Evolutionary conservation across 2,888 invertebrate species (phyloP).

Genomic region (Ormyrus pomaceus): DNA sequence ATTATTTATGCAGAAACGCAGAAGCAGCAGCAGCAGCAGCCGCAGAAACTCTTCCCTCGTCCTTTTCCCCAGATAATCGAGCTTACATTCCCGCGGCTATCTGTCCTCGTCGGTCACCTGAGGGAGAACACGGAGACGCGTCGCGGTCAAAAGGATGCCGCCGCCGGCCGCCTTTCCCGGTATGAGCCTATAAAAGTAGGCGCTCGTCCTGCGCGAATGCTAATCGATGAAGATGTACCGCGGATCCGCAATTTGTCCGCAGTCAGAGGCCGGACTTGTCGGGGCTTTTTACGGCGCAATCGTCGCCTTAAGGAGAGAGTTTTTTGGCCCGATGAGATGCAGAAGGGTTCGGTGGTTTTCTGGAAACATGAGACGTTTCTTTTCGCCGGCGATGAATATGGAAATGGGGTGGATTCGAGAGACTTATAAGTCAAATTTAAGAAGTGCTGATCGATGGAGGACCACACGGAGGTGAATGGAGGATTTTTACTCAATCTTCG

Average conservation of each 20-base stretch:
- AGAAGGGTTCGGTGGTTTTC: constrained; percentile 22
- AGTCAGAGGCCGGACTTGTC: background rate
- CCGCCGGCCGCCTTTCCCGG: constrained; percentile 5
- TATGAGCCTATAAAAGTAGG: background rate
- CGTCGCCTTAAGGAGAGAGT: constrained; percentile 24
- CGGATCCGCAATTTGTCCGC: constrained; percentile 47
- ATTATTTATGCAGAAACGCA: too few relatives aligned
- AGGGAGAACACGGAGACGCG: background rate
- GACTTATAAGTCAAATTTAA: constrained; percentile 9
- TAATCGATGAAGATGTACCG: constrained; percentile 54
- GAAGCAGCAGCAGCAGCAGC: too few relatives aligned
- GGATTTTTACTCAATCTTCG: too few relatives aligned
- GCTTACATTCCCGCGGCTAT: constrained; percentile 4
- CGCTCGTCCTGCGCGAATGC: constrained; percentile 27
- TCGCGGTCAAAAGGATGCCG: constrained; percentile 24
- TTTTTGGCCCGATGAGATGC: background rate
- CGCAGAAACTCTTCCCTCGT: background rate
- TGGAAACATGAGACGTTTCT: background rate
- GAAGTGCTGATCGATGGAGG: background rate
- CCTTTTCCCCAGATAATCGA: constrained; percentile 26
- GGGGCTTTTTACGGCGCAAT: background rate
- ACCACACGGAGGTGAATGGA: background rate
- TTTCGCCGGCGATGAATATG: constrained; percentile 13
- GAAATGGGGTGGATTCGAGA: background rate
- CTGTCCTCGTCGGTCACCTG: constrained; percentile 15